These are phyloP conservation scores for Nothobranchius kuhntae DNA, from an alignment of 2,113 vertebrate species.

Conservation along the genomic window DNA sequence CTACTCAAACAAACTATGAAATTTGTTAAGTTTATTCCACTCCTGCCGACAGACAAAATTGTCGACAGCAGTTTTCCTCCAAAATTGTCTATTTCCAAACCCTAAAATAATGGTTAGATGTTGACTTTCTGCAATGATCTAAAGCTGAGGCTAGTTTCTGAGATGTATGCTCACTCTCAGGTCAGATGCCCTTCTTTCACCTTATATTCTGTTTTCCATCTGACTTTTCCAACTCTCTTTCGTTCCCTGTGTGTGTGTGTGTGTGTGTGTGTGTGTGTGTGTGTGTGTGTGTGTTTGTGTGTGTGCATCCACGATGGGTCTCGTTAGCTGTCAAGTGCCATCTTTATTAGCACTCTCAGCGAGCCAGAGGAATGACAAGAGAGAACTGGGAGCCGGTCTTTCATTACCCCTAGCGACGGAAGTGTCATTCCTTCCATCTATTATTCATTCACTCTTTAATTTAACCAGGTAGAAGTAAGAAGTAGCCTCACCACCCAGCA, in stretches of 20 bases:
- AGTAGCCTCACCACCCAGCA: constrained; percentile 62
- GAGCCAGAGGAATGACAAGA: constrained; percentile 78
- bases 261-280: no score
- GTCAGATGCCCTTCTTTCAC: constrained; percentile 43
- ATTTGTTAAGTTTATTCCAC: constrained; percentile 20
- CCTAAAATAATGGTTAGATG: constrained; percentile 45
- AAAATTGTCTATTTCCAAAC: not conserved
- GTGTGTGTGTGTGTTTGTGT: constrained; percentile 39
- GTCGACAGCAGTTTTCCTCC: not conserved
- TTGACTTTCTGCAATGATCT: constrained; percentile 39
- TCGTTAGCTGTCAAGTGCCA: constrained; percentile 83
- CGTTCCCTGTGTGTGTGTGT: not conserved
- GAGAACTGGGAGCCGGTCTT: constrained; percentile 74
- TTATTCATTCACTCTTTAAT: constrained; percentile 82
- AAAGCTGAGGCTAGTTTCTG: constrained; percentile 16
- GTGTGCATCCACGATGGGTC: constrained; percentile 60
- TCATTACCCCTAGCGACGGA: constrained; percentile 77
- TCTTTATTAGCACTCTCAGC: constrained; percentile 80
- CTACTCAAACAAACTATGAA: constrained; percentile 32
- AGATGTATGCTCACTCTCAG: constrained; percentile 46
- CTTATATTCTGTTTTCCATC: constrained; percentile 35
- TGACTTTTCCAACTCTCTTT: constrained; percentile 14
- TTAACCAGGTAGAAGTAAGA: constrained; percentile 77
- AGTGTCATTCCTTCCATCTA: constrained; percentile 78
- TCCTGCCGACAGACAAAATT: not conserved